Evolutionary conservation across 2,113 vertebrate species (phyloP), one percentile per base, ranked within the genome.

Genomic region (Seriola rivoliana): DNA sequence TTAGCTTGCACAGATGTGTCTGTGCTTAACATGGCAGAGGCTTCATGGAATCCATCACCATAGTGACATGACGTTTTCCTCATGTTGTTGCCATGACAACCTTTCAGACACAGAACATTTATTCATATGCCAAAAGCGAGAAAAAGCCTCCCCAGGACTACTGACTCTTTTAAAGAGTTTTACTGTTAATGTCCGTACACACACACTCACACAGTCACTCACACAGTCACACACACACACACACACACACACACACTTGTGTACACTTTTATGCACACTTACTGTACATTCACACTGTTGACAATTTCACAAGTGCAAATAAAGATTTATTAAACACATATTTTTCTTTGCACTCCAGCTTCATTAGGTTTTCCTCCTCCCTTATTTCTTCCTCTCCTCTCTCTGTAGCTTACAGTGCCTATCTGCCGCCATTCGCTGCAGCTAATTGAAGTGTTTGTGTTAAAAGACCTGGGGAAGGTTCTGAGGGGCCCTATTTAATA

Each of bases 401-500:
- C 50, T 38, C 70, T 19, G 40, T 59, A 63, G 64, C 48, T 38
- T 66, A 46, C 23, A 59, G 29, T 63, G 85, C 62, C 79, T 73
- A 80, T 69, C 80, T 75, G 82, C 78, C 17, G 42, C 64, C 75
- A 38, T 78, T 34, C n/a, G 40, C 66, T 7, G 34, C 32, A 76
- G 89, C 88, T 94, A 95, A 96, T 94, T 84, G 91, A 88, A 90
- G 82, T 64, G 54, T 86, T 91, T 89, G 95, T 82, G 9, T 54
- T 87, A 82, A 80, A 94, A 89, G 81, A 95, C 87, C 64, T 36
- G 13, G 82, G 94, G 92, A 85, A 68, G 85, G 91, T 85, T 67
- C 73, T 88, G 68, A 93, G 75, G 76, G 84, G 62, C 60, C 46
- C 76, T 93, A 94, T 93, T 94, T 96, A 96, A 96, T 94, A 94